Evolutionary conservation across 2,888 invertebrate genomes (phyloP), one percentile per base, ranked within the genome.

Genomic region (Lottia gigantea): DNA sequence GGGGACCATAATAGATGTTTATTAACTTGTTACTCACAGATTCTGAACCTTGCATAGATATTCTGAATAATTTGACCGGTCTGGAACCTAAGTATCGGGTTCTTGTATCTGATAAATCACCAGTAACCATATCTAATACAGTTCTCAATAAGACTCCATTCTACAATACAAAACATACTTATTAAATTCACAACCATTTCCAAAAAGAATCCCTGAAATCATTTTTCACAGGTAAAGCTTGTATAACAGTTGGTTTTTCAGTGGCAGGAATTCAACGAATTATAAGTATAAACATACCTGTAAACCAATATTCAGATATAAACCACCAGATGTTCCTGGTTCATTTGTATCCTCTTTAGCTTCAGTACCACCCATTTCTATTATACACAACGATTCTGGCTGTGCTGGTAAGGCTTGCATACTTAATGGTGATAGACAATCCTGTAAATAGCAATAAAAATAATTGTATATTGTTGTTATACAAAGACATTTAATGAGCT

Each of bases 381-480:
- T 96, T 77, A 99, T 95, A 87, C 98, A 97, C 11, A 99, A 91
- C 0, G 98, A 97, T 89, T 99, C 98, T 0, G 99, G 95, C 23
- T 95, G 94, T 0, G 96, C 96, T 0, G 98, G 99, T 67, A 99
- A 89, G 0, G 96, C 96, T 90, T 98, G 97, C 95, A 97, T 96
- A 64, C 97, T 96, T 70, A 98, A 92, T 0, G 97, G 96, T 0
- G 97, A 94, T 67, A 99, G 89, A 87, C 98, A 98, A 89, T 98
- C 98, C 92, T 94, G 85, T 66, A 78, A 74, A 55, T 68, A 12
- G 23, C 55, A 55, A 8, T 40, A 40, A 6, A 31, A 31, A 3
- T 31, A 31, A 3, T 31, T 31, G 6, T 6, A 3, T 31, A 3
- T 3, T 31, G 6, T 31, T 31, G 2, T 3, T 31, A 31, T 31